Conservation (phyloP, 2,113 vertebrate genomes). For the Clarias batrachus region DNA sequence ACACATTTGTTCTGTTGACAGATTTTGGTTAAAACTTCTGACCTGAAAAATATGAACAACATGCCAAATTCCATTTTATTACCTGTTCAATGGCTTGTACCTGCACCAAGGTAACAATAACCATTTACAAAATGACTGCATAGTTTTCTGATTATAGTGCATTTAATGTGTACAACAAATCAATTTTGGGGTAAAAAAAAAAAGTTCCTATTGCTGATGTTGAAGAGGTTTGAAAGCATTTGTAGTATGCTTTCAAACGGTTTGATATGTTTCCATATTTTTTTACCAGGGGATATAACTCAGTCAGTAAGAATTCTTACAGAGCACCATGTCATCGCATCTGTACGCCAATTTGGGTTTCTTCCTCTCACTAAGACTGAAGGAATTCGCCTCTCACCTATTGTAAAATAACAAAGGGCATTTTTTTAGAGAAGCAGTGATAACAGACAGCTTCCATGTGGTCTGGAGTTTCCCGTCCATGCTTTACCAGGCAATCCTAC, state of each 20-base stretch:
- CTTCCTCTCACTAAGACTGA: slow-evolving; percentile 56
- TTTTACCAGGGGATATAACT: slow-evolving; percentile 49
- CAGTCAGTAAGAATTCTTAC: slow-evolving; percentile 52
- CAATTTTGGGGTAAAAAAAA: neutral
- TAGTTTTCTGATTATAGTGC: neutral
- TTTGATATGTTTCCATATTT: slow-evolving; percentile 20
- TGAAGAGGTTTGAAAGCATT: neutral
- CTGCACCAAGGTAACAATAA: neutral
- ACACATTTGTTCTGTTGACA: slow-evolving; percentile 28
- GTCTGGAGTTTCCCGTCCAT: slow-evolving; percentile 56
- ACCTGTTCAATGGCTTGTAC: neutral
- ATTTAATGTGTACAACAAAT: neutral
- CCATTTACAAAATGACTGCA: no score
- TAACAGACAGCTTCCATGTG: slow-evolving; percentile 70
- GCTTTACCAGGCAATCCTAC: slow-evolving; percentile 39
- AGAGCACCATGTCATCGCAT: slow-evolving; percentile 51
- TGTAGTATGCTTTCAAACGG: neutral
- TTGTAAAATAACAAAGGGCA: slow-evolving; percentile 71
- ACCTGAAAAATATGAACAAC: neutral
- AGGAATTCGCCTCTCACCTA: slow-evolving; percentile 67
- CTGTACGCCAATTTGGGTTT: slow-evolving; percentile 40
- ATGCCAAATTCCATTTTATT: neutral
- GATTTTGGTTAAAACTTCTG: neutral
- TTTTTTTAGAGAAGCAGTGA: slow-evolving; percentile 65
- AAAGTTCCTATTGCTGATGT: neutral